phyloP scores from a whole-genome alignment of 1,140 invertebrate species.

The Eurosta solidaginis region DNA sequence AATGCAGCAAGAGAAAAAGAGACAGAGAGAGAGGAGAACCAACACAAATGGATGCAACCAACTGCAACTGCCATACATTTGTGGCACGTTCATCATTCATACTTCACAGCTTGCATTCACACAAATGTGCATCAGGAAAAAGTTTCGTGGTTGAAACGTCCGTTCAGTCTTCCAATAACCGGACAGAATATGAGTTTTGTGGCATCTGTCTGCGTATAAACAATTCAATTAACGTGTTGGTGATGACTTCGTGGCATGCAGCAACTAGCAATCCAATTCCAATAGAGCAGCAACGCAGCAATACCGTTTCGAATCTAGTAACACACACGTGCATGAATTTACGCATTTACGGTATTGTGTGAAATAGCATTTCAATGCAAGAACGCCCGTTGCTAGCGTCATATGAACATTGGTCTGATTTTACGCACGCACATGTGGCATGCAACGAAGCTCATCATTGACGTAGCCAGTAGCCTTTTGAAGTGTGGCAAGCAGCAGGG shows the following conservation, averaged over 20 bases:
- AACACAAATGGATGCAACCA: neutral
- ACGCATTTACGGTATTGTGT: neutral
- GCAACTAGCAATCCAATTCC: neutral
- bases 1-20: neutral
- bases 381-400: neutral
- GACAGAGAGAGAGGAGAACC: neutral
- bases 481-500: neutral
- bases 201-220: conserved; percentile 46
- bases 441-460: neutral
- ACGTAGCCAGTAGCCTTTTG: neutral
- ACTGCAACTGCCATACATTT: no score
- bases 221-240: conserved; percentile 57
- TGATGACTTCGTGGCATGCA: conserved; percentile 21
- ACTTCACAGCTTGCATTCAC: neutral
- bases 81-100: neutral
- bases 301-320: neutral
- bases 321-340: neutral
- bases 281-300: neutral
- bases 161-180: neutral
- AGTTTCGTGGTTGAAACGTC: neutral
- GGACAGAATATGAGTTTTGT: conserved; percentile 29
- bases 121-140: neutral
- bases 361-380: neutral
- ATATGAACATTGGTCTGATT: neutral
- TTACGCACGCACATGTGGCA: neutral